phyloP scores from a whole-genome alignment of 2,888 invertebrate genomes.

The Agelastica alni region DNA sequence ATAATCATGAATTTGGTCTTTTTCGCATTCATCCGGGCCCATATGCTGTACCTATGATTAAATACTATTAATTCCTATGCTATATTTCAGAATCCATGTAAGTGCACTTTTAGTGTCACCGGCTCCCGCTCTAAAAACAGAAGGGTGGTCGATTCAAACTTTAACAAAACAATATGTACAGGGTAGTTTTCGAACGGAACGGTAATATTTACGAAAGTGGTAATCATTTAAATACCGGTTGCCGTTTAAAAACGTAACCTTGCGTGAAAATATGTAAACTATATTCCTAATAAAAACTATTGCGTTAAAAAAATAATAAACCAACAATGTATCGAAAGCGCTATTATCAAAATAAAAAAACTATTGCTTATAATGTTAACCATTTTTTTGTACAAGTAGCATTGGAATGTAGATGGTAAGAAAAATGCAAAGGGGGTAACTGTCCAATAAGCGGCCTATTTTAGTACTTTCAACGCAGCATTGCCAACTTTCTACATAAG shows the following conservation, averaged over 20 bases:
- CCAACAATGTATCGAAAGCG: background rate
- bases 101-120: too few species aligned
- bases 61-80: too few species aligned
- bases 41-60: too few species aligned
- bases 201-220: slow-evolving; percentile 13
- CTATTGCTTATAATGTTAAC: slow-evolving; percentile 34
- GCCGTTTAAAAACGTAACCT: slow-evolving; percentile 20
- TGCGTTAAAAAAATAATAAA: slow-evolving; percentile 25
- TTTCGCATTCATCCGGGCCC: too few species aligned
- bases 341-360: slow-evolving; percentile 21
- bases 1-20: too few species aligned
- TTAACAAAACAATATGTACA: slow-evolving; percentile 13
- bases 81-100: too few species aligned
- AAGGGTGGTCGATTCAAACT: slow-evolving; percentile 3
- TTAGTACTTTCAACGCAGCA: slow-evolving; percentile 21
- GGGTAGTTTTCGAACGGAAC: slow-evolving; percentile 10
- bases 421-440: slow-evolving; percentile 30
- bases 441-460: slow-evolving; percentile 31
- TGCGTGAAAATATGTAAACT: slow-evolving; percentile 1
- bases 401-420: slow-evolving; percentile 37
- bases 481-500: slow-evolving; percentile 7
- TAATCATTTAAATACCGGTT: slow-evolving; percentile 1
- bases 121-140: background rate
- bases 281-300: slow-evolving; percentile 28
- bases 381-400: slow-evolving; percentile 37